Evolutionary conservation across 1,140 invertebrate genomes (phyloP), one percentile per base, ranked within the genome.

Genomic region (Drosophila obscura): DNA sequence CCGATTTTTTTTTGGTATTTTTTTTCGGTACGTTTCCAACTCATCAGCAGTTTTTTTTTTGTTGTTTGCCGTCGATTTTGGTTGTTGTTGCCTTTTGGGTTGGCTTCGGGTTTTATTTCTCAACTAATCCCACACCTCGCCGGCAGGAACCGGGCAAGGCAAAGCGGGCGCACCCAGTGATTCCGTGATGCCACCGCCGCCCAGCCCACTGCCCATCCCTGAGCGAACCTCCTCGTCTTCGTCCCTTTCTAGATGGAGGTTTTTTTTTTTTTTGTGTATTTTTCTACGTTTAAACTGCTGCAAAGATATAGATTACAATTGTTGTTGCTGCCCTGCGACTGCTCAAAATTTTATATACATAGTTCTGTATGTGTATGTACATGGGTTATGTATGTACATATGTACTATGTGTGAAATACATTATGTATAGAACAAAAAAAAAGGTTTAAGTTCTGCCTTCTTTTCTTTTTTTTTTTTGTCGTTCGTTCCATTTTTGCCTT

Each of bases 81-180:
- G 44, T 48, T 56, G 53, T 39, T 53, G 31, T 55, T 59, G 61
- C 6, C 55, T 74, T 63, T 52, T 75, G 72, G 72, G 71, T 74
- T 75, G 72, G 61, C 72, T 75, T 77, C 45, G 73, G 73, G 73
- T 76, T 77, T 77, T 77, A 76, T 77, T 77, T 77, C 73, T 76
- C 57, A 77, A 77, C 73, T 77, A 77, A 77, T 77, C 73, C 73
- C 73, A 76, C 73, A 77, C 73, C 73, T 76, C 46, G 50, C 48
- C 31, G 35, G 35, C 55, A 11, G 24, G 28, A 39, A 35, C 39
- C 35, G 53, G 19, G n/a, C 7, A 28, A 13, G 57, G 24, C 8
- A 22, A 8, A 57, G 43, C 44, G 64, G 73, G 73, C 73, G 67
- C 73, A 77, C 73, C 73, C 73, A 77, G 57, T 76, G 73, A 76